Evolutionary conservation across 2,113 vertebrate genomes (phyloP).

Genomic region (Fukomys damarensis): DNA sequence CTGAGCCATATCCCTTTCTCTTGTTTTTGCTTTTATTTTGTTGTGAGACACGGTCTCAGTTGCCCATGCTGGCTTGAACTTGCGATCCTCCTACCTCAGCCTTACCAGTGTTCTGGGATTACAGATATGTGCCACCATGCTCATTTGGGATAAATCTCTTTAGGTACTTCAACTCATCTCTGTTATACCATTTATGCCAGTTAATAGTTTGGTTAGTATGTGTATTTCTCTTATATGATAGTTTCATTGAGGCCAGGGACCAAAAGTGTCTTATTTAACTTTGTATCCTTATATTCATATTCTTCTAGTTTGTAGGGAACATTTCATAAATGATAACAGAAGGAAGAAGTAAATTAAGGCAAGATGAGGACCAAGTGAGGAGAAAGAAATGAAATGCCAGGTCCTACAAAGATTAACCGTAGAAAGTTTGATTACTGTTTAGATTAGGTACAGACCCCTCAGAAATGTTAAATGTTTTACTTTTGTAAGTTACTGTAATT

Average conservation of each 20-base stretch:
- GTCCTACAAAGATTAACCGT: background rate
- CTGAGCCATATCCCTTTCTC: background rate
- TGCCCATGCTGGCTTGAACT: background rate
- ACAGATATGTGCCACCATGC: background rate
- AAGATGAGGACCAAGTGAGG: background rate
- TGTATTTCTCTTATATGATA: constrained; percentile 4
- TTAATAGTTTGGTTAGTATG: background rate
- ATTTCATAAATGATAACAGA: constrained; percentile 34
- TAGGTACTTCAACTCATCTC: background rate
- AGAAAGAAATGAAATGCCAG: constrained; percentile 14
- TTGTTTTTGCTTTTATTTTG: background rate
- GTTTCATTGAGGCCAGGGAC: background rate
- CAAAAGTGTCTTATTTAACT: background rate
- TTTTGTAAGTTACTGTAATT: constrained; percentile 4
- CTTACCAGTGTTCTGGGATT: background rate
- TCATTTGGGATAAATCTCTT: background rate
- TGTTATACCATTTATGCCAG: background rate
- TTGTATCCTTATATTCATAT: background rate
- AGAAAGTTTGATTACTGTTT: background rate
- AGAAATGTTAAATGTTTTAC: constrained; percentile 39
- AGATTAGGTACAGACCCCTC: background rate
- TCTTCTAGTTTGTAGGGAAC: constrained; percentile 9
- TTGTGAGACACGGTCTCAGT: background rate
- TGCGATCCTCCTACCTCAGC: background rate
- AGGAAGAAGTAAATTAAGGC: background rate